Evolutionary conservation across 1,140 invertebrate species (phyloP).

Genomic region (Portunus trituberculatus): DNA sequence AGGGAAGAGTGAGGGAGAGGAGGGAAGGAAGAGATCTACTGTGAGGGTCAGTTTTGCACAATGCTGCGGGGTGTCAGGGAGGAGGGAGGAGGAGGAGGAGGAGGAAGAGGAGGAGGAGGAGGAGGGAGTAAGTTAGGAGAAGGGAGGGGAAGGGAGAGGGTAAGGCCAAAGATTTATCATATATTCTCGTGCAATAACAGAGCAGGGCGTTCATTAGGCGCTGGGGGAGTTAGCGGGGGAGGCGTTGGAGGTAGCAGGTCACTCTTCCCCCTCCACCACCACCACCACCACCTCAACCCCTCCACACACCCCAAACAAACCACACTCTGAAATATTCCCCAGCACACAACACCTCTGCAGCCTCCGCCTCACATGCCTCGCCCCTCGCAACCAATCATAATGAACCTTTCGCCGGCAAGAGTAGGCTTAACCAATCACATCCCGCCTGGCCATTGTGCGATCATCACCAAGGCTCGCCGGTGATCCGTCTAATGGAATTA

Average conservation of each 20-base stretch:
- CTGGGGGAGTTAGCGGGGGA: not conserved
- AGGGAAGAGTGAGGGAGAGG: not conserved
- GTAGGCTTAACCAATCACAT: not conserved
- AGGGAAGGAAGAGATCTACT: not conserved
- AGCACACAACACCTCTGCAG: no score
- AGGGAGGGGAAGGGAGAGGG: not conserved
- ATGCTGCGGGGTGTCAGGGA: not conserved
- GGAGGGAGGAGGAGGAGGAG: not conserved
- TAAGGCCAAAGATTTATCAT: not conserved
- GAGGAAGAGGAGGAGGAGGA: not conserved
- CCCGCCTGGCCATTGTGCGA: not conserved
- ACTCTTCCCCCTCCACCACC: not conserved
- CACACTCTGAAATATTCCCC: no score
- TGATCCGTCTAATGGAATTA: slow-evolving; percentile 8
- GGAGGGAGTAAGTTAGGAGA: not conserved
- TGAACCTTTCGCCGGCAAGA: not conserved
- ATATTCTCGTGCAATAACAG: not conserved
- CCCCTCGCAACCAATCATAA: not conserved
- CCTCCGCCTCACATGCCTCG: not conserved
- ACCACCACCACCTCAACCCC: not conserved
- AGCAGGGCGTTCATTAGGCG: not conserved
- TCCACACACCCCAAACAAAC: not conserved
- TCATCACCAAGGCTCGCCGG: not conserved
- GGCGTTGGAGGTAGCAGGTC: not conserved
- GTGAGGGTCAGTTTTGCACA: not conserved